A percentile compares a stretch with the other conserved stretches of the same genome.
phyloP scores from a whole-genome alignment of 2,888 invertebrate species.

The Spisula solida region DNA sequence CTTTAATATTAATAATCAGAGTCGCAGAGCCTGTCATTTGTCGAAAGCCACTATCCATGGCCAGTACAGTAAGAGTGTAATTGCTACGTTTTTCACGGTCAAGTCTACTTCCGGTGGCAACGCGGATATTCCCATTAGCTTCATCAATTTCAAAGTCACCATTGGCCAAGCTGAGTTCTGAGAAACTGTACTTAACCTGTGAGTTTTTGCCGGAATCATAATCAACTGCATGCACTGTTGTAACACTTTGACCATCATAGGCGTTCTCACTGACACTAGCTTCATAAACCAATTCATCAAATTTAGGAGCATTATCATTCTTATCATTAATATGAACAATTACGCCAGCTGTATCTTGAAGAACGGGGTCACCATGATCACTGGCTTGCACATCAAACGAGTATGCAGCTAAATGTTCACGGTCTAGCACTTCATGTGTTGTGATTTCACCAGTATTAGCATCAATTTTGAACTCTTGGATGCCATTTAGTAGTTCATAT shows the following conservation, averaged over 20 bases:
- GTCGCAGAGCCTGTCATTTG: constrained; percentile 88
- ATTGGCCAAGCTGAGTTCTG: constrained; percentile 90
- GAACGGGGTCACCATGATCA: constrained; percentile 96
- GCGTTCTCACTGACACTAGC: constrained; percentile 97
- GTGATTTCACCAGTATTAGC: constrained; percentile 97
- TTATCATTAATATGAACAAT: constrained; percentile 96
- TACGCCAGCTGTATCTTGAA: constrained; percentile 97
- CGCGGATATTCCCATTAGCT: constrained; percentile 96
- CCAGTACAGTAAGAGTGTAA: constrained; percentile 95
- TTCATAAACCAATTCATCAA: constrained; percentile 94
- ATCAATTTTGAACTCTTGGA: constrained; percentile 93
- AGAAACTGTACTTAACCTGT: constrained; percentile 91
- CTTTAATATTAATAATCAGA: constrained; percentile 97
- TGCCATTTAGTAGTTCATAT: constrained; percentile 87
- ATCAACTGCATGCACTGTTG: constrained; percentile 96
- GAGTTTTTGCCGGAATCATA: constrained; percentile 96
- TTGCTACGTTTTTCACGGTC: constrained; percentile 96
- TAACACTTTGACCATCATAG: constrained; percentile 95
- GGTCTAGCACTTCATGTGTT: constrained; percentile 94
- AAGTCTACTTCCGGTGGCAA: constrained; percentile 94
- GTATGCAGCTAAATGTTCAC: constrained; percentile 94
- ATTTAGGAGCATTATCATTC: constrained; percentile 98
- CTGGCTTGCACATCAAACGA: constrained; percentile 95
- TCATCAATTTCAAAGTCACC: constrained; percentile 97
- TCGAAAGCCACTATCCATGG: constrained; percentile 96